Base-by-base conservation (phyloP, 2,797 vertebrate genomes). In the Pygocentrus nattereri region DNA sequence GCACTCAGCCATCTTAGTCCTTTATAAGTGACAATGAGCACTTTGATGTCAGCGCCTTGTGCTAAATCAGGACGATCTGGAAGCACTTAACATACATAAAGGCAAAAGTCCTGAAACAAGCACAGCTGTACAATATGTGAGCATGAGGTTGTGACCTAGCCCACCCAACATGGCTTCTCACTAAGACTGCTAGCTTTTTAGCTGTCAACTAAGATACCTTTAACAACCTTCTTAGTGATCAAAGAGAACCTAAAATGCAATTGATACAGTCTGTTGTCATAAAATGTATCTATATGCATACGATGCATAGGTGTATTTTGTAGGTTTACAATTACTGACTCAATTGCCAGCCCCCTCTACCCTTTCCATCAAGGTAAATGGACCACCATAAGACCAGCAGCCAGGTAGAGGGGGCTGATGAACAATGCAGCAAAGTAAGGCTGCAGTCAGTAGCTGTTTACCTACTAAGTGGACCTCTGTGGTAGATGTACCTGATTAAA, bases 1-100 rank as follows among this genome's bases (percentile, higher is more conserved):
- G 65, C 41, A 56, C 49, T 50, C 54, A 30, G 38, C 25, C 78
- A 59, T 77, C 64, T 76, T 49, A 56, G 54, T 62, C 10, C 47
- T 70, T 68, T 34, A 70, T 67, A 69, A 73, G 76, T 52, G 68
- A 56, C 64, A 47, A 31, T 52, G 69, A 38, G 62, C 62, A 70
- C 76, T 88, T 75, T 85, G 74, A 84, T 72, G 80, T 84, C 44
- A 74, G 54, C 59, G 47, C 69, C 12, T 44, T 25, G 27, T 61
- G 6, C 16, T 65, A 77, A 78, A 73, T 78, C 47, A 74, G 21
- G 79, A 38, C 5, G 19, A 71, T 73, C 73, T 80, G 85, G 73
- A 74, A 81, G n/a, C n/a, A 52, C 47, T 83, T 75, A 52, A 78
- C 31, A 76, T 30, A 62, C 31, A 61, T 61, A 30, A 79, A 68